Conservation (phyloP, 2,113 vertebrate species). For the Oreochromis niloticus region DNA sequence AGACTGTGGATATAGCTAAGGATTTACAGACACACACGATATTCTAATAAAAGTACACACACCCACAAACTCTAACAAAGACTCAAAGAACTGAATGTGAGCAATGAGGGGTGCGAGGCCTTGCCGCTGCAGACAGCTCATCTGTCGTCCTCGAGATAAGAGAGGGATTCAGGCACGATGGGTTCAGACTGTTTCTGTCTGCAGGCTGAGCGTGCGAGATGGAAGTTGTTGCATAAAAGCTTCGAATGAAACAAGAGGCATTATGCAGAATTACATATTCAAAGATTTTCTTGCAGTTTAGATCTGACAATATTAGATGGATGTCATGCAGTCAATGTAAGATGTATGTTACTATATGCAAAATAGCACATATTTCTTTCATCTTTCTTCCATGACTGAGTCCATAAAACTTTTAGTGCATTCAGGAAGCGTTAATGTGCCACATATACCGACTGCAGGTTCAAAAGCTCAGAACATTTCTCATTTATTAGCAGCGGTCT, state of each 20-base stretch:
- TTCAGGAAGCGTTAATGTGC: neutral
- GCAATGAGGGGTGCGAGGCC: constrained; percentile 14
- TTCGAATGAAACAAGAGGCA: neutral
- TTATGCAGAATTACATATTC: neutral
- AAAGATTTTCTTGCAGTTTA: neutral
- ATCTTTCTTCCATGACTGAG: neutral
- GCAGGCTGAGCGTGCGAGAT: neutral
- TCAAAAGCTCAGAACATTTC: neutral
- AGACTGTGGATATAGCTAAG: neutral
- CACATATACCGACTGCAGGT: accelerated
- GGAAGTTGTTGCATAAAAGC: neutral
- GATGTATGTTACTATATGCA: neutral
- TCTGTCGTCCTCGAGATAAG: constrained; percentile 41
- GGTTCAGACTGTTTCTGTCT: constrained; percentile 24
- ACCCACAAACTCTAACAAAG: neutral
- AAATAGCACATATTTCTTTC: neutral
- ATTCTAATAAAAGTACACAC: neutral
- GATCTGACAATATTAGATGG: neutral
- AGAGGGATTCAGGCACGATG: neutral
- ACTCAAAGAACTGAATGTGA: neutral
- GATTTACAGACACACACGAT: neutral
- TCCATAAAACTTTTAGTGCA: accelerated
- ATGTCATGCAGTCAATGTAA: neutral
- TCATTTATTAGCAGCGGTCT: neutral
- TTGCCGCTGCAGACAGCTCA: constrained; percentile 36